Base-by-base conservation (phyloP, 2,113 vertebrate genomes). In the Acanthisitta chloris region DNA sequence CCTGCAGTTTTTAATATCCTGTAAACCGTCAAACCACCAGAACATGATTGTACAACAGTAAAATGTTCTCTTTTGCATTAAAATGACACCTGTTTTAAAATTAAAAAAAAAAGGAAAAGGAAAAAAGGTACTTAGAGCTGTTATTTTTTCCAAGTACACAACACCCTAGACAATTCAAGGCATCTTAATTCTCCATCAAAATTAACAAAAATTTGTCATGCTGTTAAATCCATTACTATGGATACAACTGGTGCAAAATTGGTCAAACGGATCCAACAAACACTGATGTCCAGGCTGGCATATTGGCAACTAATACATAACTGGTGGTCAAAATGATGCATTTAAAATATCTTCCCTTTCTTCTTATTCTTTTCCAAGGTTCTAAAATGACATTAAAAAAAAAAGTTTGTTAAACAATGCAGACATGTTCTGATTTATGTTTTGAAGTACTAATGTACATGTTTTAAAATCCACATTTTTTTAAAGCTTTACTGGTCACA, bases 311-410 rank as follows among this genome's bases (percentile, higher is more conserved):
- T 98, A 97, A 98, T 98, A 98, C 76, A 97, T 98, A 97, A 98
- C 97, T 97, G 98, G 97, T 98, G 97, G 97, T 98, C 97, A 97
- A 93, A 87, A 90, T 33, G 88, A 95, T 96, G 94, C 85, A 85
- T 97, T 98, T 99, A 99, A 98, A 99, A 99, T 98, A 99, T 99
- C 98, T 99, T 99, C 97, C 99, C 99, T 99, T 99, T 99, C 98
- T 99, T 99, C 98, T 99, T 99, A 98, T 99, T 99, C 98, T 99
- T 99, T 98, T 99, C 99, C 99, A 99, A 98, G 98, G 99, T 99
- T 97, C 99, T 99, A 96, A 72, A 96, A 72, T 24, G 33, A 95
- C 43, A 91, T 23, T 2, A 2, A 86, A 87, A 31, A 42, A 29
- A 55, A 38, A 23, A 14, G 17, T 40, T 45, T 23, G 42, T 91